Conservation (phyloP, 2,888 invertebrate species). For the Saturnia japonica region DNA sequence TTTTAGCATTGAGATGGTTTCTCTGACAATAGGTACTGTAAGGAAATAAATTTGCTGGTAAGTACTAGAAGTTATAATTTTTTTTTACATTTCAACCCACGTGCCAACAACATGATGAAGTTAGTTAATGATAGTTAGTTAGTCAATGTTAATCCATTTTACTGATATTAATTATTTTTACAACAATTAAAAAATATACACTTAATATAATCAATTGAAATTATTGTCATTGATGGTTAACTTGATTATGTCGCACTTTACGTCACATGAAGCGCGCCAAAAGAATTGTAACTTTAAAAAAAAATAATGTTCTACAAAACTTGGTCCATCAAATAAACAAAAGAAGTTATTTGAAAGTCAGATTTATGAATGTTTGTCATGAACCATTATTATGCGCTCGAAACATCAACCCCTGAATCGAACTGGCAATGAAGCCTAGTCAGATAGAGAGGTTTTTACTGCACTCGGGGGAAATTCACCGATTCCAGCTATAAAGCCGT, state of each 20-base stretch:
- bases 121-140: no score
- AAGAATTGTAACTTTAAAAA: conserved; percentile 36
- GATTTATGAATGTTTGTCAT: conserved; percentile 57
- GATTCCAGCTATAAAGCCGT: conserved; percentile 63
- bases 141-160: no score
- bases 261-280: conserved; percentile 6
- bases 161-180: no score
- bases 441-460: conserved; percentile 66
- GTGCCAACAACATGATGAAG: no score
- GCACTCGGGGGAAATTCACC: conserved; percentile 75
- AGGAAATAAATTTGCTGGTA: conserved; percentile 34
- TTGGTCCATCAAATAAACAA: conserved; percentile 51
- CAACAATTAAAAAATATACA: no score
- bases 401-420: conserved; percentile 59
- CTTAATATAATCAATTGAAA: no score
- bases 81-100: no score
- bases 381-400: conserved; percentile 41
- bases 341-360: conserved; percentile 54
- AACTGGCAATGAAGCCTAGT: conserved; percentile 60
- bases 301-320: conserved; percentile 49
- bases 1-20: conserved; percentile 59
- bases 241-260: no score
- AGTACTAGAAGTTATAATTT: no score
- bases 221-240: no score
- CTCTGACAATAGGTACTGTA: conserved; percentile 50